Percentiles rank a stretch among this genome's conserved stretches.
Conservation (phyloP, 2,797 vertebrate genomes). For the Cuculus canorus region DNA sequence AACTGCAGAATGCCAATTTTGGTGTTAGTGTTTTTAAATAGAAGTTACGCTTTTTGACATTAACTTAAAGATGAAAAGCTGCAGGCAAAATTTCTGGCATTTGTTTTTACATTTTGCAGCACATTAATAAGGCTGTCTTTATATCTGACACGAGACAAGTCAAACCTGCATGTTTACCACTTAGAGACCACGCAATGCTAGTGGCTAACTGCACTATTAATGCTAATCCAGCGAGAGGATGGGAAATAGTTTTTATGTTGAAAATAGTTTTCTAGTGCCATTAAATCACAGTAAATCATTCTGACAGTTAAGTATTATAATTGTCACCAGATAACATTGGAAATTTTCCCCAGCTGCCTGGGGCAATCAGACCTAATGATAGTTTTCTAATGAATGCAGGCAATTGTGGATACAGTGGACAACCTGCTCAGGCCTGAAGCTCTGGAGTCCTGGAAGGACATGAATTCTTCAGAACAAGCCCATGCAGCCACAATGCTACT, state of each 20-base stretch:
- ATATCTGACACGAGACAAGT: constrained; percentile 9
- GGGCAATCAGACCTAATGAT: constrained; percentile 67
- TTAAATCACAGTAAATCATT: constrained; percentile 71
- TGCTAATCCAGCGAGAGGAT: constrained; percentile 19
- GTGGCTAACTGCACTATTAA: constrained; percentile 42
- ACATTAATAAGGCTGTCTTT: constrained; percentile 35
- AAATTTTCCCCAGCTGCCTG: constrained; percentile 49
- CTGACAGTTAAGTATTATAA: constrained; percentile 70
- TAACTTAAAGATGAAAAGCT: constrained; percentile 43
- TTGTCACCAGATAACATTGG: constrained; percentile 56
- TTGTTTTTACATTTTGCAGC: constrained; percentile 49
- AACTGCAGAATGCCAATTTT: not conserved
- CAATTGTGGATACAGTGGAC: constrained; percentile 98
- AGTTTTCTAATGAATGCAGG: constrained; percentile 87
- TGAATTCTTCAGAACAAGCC: constrained; percentile 97
- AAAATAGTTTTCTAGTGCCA: constrained; percentile 46
- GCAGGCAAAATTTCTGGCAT: constrained; percentile 10
- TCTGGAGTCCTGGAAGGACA: constrained; percentile 96
- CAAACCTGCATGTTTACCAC: constrained; percentile 35
- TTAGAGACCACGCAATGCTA: constrained; percentile 22
- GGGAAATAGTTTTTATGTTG: constrained; percentile 44
- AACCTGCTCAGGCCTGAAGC: constrained; percentile 96
- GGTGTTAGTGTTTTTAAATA: not conserved
- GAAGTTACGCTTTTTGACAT: constrained; percentile 20
- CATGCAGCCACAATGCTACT: constrained; percentile 98